Conservation (phyloP, 2,888 invertebrate species). For the Ochropleura leucogaster region DNA sequence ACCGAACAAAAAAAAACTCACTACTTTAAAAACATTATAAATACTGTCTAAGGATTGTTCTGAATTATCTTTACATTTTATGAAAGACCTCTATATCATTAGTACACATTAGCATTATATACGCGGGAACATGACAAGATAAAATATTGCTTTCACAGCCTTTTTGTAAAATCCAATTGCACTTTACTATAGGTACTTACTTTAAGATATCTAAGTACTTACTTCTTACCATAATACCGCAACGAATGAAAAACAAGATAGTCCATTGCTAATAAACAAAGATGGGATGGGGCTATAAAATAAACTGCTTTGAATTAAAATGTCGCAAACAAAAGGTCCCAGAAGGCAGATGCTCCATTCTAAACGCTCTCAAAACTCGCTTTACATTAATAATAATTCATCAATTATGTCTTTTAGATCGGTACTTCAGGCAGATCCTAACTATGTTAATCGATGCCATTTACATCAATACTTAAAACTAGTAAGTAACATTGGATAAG, state of each 20-base stretch:
- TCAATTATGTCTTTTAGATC: constrained; percentile 18
- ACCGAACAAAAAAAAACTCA: not conserved
- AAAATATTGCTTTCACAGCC: not conserved
- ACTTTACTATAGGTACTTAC: not conserved
- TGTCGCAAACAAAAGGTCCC: constrained; percentile 35
- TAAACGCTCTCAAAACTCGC: constrained; percentile 5
- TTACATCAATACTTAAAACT: constrained; percentile 31
- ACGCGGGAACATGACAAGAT: not conserved
- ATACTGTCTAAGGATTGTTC: constrained; percentile 3
- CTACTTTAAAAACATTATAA: constrained; percentile 8
- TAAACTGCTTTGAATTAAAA: constrained; percentile 37
- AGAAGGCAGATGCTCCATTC: constrained; percentile 51
- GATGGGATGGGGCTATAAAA: not conserved
- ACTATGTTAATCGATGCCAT: constrained; percentile 26
- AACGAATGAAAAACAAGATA: constrained; percentile 23
- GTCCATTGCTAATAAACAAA: not conserved
- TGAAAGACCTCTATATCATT: not conserved
- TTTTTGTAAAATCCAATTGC: constrained; percentile 11
- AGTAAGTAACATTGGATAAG: constrained; percentile 34
- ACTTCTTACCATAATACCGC: not conserved
- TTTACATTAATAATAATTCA: not conserved
- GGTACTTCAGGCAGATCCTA: constrained; percentile 6
- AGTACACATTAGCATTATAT: not conserved
- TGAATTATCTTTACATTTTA: constrained; percentile 6
- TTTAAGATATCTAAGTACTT: not conserved